phyloP scores from a whole-genome alignment of 92 coral and sea anemone genomes.

The Actinostola sp. region DNA sequence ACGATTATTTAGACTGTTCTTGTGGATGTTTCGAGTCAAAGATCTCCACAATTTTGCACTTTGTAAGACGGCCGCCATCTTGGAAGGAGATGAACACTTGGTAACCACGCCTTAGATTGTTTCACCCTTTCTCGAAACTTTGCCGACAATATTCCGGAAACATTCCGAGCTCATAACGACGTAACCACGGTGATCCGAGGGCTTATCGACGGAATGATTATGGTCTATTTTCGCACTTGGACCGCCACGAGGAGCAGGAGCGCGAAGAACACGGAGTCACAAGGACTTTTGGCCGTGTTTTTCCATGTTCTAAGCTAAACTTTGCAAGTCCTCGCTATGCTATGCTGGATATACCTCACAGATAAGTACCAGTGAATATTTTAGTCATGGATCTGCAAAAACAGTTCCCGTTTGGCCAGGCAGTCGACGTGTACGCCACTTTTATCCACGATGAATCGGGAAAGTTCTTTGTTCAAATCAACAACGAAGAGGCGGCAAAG shows the following conservation, averaged over 20 bases:
- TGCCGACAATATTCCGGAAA: constrained; percentile 6
- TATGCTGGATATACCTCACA: background rate
- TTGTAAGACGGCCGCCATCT: constrained; percentile 93
- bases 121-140: background rate
- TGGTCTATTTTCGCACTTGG: constrained; percentile 34
- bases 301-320: background rate
- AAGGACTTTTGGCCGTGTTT: background rate
- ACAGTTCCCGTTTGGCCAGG: constrained; percentile 78
- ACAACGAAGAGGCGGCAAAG: constrained; percentile 76
- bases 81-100: constrained; percentile 42
- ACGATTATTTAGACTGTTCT: constrained; percentile 54
- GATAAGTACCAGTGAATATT: background rate
- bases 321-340: background rate
- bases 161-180: constrained; percentile 1
- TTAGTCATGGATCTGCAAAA: constrained; percentile 81
- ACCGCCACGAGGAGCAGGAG: constrained; percentile 36
- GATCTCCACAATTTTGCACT: constrained; percentile 72
- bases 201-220: constrained; percentile 16
- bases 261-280: background rate
- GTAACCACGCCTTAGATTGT: constrained; percentile 82
- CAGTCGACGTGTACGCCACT: constrained; percentile 85
- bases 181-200: background rate
- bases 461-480: constrained; percentile 84
- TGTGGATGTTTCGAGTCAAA: constrained; percentile 63
- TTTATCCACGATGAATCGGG: constrained; percentile 86